Conservation (phyloP, 2,888 invertebrate genomes). For the Cerastoderma edule region DNA sequence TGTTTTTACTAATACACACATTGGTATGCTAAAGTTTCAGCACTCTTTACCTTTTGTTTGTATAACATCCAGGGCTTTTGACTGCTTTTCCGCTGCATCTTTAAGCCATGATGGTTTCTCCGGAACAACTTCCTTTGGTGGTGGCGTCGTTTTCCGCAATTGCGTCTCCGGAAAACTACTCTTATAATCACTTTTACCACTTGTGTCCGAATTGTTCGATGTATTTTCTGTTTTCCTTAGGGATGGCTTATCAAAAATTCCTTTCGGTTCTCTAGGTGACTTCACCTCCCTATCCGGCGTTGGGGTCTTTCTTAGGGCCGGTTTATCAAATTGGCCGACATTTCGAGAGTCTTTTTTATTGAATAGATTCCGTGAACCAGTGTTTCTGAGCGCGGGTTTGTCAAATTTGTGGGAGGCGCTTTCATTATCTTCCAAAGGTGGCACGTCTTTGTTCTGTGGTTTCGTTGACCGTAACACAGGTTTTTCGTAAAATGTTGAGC, state of each 20-base stretch:
- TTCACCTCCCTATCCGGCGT: conserved; percentile 54
- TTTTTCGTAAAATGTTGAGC: conserved; percentile 51
- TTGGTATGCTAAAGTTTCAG: too few species aligned
- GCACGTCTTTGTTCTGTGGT: too few species aligned
- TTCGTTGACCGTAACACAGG: conserved; percentile 49
- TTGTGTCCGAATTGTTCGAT: not conserved
- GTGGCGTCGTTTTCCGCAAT: conserved; percentile 23
- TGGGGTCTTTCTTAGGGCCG: conserved; percentile 47
- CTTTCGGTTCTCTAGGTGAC: conserved; percentile 42
- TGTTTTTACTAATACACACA: too few species aligned
- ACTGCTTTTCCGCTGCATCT: conserved; percentile 58
- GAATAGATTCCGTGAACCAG: not conserved
- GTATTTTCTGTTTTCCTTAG: conserved; percentile 46
- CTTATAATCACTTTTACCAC: conserved; percentile 19
- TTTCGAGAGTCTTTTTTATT: conserved; percentile 22
- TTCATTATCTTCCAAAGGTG: conserved; percentile 10
- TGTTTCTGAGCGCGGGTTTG: conserved; percentile 39
- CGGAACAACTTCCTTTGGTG: conserved; percentile 17
- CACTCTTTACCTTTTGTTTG: conserved; percentile 61
- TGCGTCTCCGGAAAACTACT: conserved; percentile 25
- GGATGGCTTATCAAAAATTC: conserved; percentile 61
- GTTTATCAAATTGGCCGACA: conserved; percentile 53
- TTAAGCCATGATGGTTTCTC: conserved; percentile 58
- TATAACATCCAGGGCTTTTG: conserved; percentile 55
- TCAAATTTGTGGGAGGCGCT: conserved; percentile 43